Conservation (phyloP, 2,113 vertebrate species). For the Oryzias celebensis region DNA sequence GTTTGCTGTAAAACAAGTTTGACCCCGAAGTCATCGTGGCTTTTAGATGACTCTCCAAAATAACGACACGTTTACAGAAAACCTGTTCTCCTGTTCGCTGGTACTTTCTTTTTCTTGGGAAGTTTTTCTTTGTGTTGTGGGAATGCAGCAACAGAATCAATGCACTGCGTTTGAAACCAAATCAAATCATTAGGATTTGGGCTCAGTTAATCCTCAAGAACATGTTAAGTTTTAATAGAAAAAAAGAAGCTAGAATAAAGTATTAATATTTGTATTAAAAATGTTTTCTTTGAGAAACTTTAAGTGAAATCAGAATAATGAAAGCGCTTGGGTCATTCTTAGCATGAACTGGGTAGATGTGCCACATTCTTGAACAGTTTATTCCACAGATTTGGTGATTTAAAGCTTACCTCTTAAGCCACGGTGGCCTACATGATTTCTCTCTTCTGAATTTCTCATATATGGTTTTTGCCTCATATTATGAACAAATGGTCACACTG, state of each 20-base stretch:
- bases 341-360: neutral
- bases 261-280: no score
- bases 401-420: neutral
- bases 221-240: neutral
- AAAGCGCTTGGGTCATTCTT: no score
- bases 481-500: no score
- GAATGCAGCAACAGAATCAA: no score
- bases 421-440: neutral
- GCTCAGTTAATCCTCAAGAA: neutral
- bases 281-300: no score
- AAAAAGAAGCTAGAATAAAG: no score
- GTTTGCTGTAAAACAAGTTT: slow-evolving; percentile 4
- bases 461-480: no score
- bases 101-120: neutral
- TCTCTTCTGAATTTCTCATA: neutral
- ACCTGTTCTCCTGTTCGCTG: slow-evolving; percentile 58
- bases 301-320: no score
- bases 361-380: neutral
- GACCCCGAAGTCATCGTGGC: neutral
- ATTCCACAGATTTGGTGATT: neutral
- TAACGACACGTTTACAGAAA: slow-evolving; percentile 36
- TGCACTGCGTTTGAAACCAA: neutral
- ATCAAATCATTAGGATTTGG: no score
- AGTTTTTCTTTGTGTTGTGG: neutral
- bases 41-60: slow-evolving; percentile 43